These are phyloP conservation scores for Acromyrmex echinatior DNA, from an alignment of 1,140 invertebrate species.

Conservation along the genomic window DNA sequence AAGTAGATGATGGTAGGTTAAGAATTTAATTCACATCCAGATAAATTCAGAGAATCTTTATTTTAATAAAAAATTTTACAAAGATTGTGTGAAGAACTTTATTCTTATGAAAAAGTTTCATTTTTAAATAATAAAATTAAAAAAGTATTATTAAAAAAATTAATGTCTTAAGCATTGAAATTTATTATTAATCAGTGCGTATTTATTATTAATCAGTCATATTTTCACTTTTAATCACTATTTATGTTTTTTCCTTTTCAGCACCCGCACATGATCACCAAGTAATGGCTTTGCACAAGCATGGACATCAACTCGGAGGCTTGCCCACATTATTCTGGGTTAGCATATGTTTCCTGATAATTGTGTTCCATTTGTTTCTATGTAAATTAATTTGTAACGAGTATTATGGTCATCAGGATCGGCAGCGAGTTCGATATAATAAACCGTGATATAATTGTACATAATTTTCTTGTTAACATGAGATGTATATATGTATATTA, in stretches of 20 bases:
- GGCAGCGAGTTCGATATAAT: constrained; percentile 89
- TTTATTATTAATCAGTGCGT: not conserved
- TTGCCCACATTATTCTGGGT: constrained; percentile 97
- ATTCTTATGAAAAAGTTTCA: not conserved
- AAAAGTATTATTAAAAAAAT: no score
- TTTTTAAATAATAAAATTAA: not conserved
- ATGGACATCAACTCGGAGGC: constrained; percentile 96
- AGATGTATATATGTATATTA: constrained; percentile 75
- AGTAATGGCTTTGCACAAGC: constrained; percentile 96
- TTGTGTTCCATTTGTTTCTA: constrained; percentile 97
- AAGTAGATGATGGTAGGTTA: constrained; percentile 92
- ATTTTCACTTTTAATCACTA: not conserved
- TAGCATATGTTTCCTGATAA: constrained; percentile 94
- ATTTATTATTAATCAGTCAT: not conserved
- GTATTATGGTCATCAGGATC: constrained; percentile 92
- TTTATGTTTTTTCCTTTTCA: constrained; percentile 84
- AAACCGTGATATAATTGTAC: constrained; percentile 87
- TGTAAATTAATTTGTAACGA: constrained; percentile 97
- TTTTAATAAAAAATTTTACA: not conserved
- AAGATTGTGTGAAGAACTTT: not conserved
- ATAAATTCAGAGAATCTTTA: not conserved
- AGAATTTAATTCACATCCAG: not conserved
- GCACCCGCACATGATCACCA: constrained; percentile 97
- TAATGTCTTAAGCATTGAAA: not conserved
- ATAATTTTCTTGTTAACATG: constrained; percentile 69